Evolutionary conservation across 2,797 vertebrate genomes (phyloP).

Genomic region (Squalus acanthias): DNA sequence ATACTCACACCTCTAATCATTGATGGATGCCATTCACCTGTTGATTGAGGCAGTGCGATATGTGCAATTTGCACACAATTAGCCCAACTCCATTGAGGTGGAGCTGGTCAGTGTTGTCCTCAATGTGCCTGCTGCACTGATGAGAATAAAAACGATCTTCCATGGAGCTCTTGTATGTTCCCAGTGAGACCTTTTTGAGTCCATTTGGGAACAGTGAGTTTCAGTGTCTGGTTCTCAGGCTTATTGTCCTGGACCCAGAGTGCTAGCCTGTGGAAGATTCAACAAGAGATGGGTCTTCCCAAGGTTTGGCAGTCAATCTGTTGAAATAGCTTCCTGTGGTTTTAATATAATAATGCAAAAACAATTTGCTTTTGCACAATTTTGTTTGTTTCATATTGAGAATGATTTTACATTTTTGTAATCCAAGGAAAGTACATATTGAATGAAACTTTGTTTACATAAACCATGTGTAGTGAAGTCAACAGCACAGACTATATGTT

Average conservation of each 20-base stretch:
- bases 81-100: neutral
- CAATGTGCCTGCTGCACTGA: neutral
- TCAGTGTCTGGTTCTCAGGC: neutral
- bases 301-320: neutral
- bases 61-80: neutral
- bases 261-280: neutral
- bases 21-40: no score
- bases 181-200: neutral
- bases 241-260: neutral
- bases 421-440: neutral
- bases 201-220: neutral
- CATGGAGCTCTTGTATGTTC: no score
- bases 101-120: neutral
- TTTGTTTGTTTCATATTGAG: neutral
- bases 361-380: neutral
- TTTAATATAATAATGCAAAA: neutral
- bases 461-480: neutral
- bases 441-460: neutral
- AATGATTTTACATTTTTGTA: neutral
- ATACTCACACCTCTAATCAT: neutral
- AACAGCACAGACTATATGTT: neutral
- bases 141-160: neutral
- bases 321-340: neutral
- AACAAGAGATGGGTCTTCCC: neutral
- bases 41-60: no score